These are phyloP conservation scores for Alitta virens DNA, from an alignment of 2,888 invertebrate species.

Conservation along the genomic window DNA sequence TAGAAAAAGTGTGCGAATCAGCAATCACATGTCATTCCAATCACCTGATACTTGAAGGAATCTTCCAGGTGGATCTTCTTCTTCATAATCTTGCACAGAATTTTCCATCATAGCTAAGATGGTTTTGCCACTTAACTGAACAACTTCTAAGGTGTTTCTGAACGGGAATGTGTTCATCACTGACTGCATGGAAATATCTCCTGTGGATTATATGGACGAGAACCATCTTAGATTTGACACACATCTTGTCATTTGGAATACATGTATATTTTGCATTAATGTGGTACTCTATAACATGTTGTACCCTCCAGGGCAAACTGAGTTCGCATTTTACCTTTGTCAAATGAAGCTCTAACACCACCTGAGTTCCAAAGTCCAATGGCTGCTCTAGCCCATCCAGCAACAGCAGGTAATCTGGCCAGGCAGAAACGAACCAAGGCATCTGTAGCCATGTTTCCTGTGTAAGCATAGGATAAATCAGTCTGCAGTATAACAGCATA, in stretches of 20 bases:
- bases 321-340: not conserved
- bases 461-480: not conserved
- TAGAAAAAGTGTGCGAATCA: too few relatives aligned
- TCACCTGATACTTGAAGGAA: slow-evolving; percentile 78
- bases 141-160: slow-evolving; percentile 66
- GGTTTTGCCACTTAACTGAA: slow-evolving; percentile 58
- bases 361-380: not conserved
- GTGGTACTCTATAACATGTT: too few relatives aligned
- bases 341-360: not conserved
- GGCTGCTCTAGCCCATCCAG: not conserved
- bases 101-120: slow-evolving; percentile 69
- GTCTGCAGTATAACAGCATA: not conserved
- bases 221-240: too few relatives aligned
- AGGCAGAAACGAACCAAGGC: not conserved
- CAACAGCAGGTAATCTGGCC: not conserved
- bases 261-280: too few relatives aligned
- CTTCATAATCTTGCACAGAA: slow-evolving; percentile 62
- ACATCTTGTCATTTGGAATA: too few relatives aligned
- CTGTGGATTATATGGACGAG: too few relatives aligned
- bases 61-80: slow-evolving; percentile 64
- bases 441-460: not conserved
- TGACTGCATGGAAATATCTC: slow-evolving; percentile 73
- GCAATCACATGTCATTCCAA: too few relatives aligned
- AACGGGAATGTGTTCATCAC: slow-evolving; percentile 74
- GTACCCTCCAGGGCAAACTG: too few relatives aligned